phyloP scores from a whole-genome alignment of 2,888 invertebrate species.

The Cryptocephalus moraei region DNA sequence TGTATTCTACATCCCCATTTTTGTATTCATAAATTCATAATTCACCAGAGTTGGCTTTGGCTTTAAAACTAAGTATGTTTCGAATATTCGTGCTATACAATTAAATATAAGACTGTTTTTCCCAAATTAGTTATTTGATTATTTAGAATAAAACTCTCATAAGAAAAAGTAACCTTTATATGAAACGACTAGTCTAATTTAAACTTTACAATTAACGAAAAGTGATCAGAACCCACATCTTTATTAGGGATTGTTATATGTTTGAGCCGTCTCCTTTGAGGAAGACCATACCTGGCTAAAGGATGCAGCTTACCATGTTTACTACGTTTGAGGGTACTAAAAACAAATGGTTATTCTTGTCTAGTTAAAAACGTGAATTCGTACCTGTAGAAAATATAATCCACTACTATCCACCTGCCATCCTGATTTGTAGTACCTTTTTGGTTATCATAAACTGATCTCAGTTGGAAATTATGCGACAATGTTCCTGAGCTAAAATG shows the following conservation, averaged over 20 bases:
- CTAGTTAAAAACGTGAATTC: not conserved
- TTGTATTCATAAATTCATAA: too few relatives aligned
- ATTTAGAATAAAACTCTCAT: too few relatives aligned
- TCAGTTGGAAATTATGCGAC: constrained; percentile 55
- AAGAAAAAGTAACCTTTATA: too few relatives aligned
- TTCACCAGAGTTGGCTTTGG: too few relatives aligned
- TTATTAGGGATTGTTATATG: constrained; percentile 63
- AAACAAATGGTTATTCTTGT: not conserved
- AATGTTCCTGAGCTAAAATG: constrained; percentile 52
- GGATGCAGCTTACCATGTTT: constrained; percentile 45
- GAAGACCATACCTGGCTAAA: constrained; percentile 54
- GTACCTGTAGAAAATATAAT: constrained; percentile 82
- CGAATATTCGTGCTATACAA: too few relatives aligned
- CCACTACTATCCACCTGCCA: constrained; percentile 67
- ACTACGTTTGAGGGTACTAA: not conserved
- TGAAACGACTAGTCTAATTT: constrained; percentile 31
- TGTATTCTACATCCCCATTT: too few relatives aligned
- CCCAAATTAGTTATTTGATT: too few relatives aligned
- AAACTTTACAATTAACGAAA: constrained; percentile 68
- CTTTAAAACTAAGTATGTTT: too few relatives aligned
- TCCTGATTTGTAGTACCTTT: constrained; percentile 69
- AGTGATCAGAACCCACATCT: constrained; percentile 70
- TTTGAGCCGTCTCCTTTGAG: constrained; percentile 40
- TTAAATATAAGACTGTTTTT: too few relatives aligned
- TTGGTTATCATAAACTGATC: constrained; percentile 57